Percentiles rank a stretch among this genome's conserved stretches.
These are phyloP conservation scores for Dendrolimus kikuchii DNA, from an alignment of 1,140 invertebrate genomes.

Conservation along the genomic window DNA sequence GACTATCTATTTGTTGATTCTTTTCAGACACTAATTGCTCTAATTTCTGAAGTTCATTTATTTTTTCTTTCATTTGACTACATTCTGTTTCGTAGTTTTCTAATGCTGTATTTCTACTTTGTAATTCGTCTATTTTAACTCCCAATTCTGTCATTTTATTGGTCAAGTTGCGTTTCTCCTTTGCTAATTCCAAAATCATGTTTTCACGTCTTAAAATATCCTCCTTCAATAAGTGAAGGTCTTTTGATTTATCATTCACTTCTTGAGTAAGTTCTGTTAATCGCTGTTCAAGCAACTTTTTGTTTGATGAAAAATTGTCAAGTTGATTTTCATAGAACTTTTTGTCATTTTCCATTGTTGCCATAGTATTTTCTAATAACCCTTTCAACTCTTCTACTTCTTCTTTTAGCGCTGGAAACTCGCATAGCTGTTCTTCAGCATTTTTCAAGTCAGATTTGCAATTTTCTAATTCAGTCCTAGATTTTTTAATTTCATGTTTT, in stretches of 20 bases:
- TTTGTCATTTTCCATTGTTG: constrained; percentile 72
- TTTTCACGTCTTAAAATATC: constrained; percentile 75
- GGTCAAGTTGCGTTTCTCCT: constrained; percentile 71
- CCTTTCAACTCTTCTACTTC: constrained; percentile 72
- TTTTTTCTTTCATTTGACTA: constrained; percentile 52
- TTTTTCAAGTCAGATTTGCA: constrained; percentile 71
- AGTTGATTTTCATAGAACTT: constrained; percentile 74
- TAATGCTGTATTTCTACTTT: constrained; percentile 39
- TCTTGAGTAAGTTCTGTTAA: constrained; percentile 72
- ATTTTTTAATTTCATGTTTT: constrained; percentile 70
- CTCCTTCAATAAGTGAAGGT: constrained; percentile 73
- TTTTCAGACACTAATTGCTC: constrained; percentile 66
- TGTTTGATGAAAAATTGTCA: constrained; percentile 68
- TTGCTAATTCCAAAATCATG: constrained; percentile 74
- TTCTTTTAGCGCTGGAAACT: constrained; percentile 73
- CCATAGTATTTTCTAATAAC: constrained; percentile 70
- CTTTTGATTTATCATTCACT: constrained; percentile 71
- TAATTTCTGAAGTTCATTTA: constrained; percentile 50
- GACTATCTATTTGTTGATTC: constrained; percentile 69
- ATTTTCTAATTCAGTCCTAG: constrained; percentile 67
- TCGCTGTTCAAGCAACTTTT: constrained; percentile 73
- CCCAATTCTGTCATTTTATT: constrained; percentile 61
- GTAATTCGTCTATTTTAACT: constrained; percentile 52
- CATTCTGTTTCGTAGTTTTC: constrained; percentile 55
- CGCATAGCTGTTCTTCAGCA: constrained; percentile 70